A percentile compares a stretch with the other conserved stretches of the same genome.
These are phyloP conservation scores for Cheilosia pagana DNA, from an alignment of 2,888 invertebrate species.

Conservation along the genomic window DNA sequence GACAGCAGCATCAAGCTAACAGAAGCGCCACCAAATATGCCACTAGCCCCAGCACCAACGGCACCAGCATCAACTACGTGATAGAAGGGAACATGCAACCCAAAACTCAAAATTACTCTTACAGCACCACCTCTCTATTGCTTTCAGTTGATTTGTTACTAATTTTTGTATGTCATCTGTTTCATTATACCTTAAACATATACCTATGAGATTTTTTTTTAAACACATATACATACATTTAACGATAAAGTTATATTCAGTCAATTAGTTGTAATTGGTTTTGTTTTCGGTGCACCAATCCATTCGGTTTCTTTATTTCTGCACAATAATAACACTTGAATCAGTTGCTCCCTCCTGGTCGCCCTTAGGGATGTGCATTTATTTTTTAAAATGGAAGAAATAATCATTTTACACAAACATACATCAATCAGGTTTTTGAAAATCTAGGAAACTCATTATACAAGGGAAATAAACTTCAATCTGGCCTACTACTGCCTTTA, in stretches of 20 bases:
- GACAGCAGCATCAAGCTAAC: conserved; percentile 41
- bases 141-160: conserved; percentile 41
- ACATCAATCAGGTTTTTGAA: conserved; percentile 8
- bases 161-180: conserved; percentile 23
- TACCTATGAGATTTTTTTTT: conserved; percentile 13
- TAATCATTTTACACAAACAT: neutral
- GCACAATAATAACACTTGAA: conserved; percentile 19
- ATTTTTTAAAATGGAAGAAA: conserved; percentile 20
- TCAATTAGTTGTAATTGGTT: conserved; percentile 18
- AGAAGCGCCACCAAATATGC: conserved; percentile 55
- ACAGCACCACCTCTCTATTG: conserved; percentile 49
- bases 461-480: conserved; percentile 18
- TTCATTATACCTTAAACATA: conserved; percentile 32
- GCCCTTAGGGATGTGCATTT: conserved; percentile 16
- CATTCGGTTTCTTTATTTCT: neutral
- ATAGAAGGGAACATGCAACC: conserved; percentile 41
- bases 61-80: conserved; percentile 59
- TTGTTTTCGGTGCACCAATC: conserved; percentile 2
- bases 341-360: conserved; percentile 11
- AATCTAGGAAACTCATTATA: conserved; percentile 24
- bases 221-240: neutral
- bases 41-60: conserved; percentile 19
- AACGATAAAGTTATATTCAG: conserved; percentile 28
- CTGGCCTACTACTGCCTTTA: conserved; percentile 50
- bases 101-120: conserved; percentile 30